These are phyloP conservation scores for Drosophila colorata DNA, from an alignment of 2,888 invertebrate genomes.

Conservation along the genomic window DNA sequence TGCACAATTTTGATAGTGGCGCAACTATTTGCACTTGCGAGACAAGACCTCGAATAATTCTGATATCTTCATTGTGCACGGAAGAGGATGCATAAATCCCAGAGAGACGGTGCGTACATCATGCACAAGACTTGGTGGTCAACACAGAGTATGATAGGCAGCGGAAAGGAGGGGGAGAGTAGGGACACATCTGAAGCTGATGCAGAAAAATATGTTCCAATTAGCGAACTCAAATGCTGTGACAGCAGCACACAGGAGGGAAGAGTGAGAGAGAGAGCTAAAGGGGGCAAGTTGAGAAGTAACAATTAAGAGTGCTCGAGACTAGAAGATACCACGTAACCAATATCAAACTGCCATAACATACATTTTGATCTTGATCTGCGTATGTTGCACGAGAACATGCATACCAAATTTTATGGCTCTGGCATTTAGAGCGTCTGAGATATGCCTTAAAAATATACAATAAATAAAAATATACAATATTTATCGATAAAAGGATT, in stretches of 20 bases:
- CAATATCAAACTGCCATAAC: too few relatives aligned
- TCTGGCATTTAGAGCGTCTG: too few relatives aligned
- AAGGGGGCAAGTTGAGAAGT: too few relatives aligned
- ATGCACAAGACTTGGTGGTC: slow-evolving; percentile 10
- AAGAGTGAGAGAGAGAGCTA: neutral
- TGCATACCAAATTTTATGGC: too few relatives aligned
- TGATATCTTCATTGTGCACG: slow-evolving; percentile 72
- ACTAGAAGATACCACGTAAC: too few relatives aligned
- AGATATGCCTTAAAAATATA: too few relatives aligned
- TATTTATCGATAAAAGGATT: too few relatives aligned
- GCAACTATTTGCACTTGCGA: slow-evolving; percentile 52
- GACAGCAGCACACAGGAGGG: slow-evolving; percentile 33
- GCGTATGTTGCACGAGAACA: too few relatives aligned
- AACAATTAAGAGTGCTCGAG: too few relatives aligned
- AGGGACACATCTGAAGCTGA: neutral
- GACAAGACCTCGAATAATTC: slow-evolving; percentile 10
- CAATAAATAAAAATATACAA: too few relatives aligned
- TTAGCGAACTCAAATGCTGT: slow-evolving; percentile 78
- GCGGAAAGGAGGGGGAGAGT: neutral
- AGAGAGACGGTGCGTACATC: slow-evolving; percentile 58
- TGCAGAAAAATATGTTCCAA: slow-evolving; percentile 75
- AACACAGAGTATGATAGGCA: neutral
- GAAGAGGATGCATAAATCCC: slow-evolving; percentile 78
- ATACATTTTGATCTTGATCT: too few relatives aligned
- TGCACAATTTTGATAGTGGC: slow-evolving; percentile 43